Evolutionary conservation across 2,797 vertebrate genomes (phyloP), one percentile per base, ranked within the genome.

Genomic region (Cryptoprocta ferox): DNA sequence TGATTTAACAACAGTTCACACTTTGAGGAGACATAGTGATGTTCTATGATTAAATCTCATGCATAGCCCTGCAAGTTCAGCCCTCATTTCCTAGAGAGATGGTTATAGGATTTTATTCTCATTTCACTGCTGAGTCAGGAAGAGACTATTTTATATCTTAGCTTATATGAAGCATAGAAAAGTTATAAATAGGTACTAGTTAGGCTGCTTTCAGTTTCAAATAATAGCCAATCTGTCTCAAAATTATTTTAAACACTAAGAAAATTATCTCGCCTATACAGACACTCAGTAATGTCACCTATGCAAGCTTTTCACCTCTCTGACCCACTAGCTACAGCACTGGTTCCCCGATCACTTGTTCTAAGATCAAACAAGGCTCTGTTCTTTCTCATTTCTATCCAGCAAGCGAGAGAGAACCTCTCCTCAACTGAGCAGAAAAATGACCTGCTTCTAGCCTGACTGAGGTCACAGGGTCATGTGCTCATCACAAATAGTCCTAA

Each of bases 201-300:
- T 91, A 35, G 76, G 63, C 13, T 89, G 24, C 26, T 93, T 94
- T 85, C 19, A 42, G 42, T 66, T 79, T 16, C 18, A 93, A 78
- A 13, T 59, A 89, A 82, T 28, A 92, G 8, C 26, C 15, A 56
- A 59, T 68, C 78, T 85, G 14, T 78, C 39, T 88, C 73, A 39
- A 87, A 76, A 84, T 78, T 26, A 92, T 84, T 92, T 92, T 79
- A 88, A 87, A 65, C 18, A 88, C 56, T 91, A 81, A 84, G 71
- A 90, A 87, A 91, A 94, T 35, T 18, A 81, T 48, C 28, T 95
- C 6, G 18, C n/a, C 82, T 39, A 56, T 35, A 12, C 48, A 81
- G 39, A 91, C 42, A 79, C 35, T 66, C n/a, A 82, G 5, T 66
- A 50, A 32, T 28, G 48, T 65, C n/a, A 89, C 81, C 13, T 12